A percentile compares a stretch with the other conserved stretches of the same genome.
Conservation (phyloP, 2,113 vertebrate species). For the Galbula dea region DNA sequence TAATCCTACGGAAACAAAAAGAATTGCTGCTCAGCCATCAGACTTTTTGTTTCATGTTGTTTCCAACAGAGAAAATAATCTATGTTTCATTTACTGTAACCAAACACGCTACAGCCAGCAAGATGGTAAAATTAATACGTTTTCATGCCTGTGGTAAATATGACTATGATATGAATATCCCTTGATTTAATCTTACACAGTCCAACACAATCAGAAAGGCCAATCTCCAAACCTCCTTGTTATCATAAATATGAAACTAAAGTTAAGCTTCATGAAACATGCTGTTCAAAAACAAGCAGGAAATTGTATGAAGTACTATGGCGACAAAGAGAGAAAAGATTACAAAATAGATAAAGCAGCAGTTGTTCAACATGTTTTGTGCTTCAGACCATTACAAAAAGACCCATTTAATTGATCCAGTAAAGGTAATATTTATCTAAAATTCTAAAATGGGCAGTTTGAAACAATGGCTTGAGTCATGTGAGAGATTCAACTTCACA, state of each 20-base stretch:
- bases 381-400: neutral
- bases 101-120: neutral
- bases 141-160: slow-evolving; percentile 22
- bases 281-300: slow-evolving; percentile 17
- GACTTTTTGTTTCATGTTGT: neutral
- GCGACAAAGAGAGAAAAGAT: slow-evolving; percentile 36
- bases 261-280: slow-evolving; percentile 33
- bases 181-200: neutral
- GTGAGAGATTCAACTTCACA: neutral
- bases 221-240: neutral
- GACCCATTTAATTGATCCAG: neutral
- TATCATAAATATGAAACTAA: neutral
- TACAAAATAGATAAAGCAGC: slow-evolving; percentile 26
- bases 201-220: neutral
- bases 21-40: neutral
- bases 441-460: neutral
- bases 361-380: neutral
- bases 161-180: slow-evolving; percentile 3
- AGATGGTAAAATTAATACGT: slow-evolving; percentile 5
- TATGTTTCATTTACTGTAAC: neutral
- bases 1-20: neutral
- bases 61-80: neutral
- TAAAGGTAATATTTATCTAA: neutral
- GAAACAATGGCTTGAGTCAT: neutral
- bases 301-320: slow-evolving; percentile 31